These are phyloP conservation scores for Turritopsis dohrnii DNA, from an alignment of 30 jellyfish, hydroid and myxozoan genomes.

Conservation along the genomic window DNA sequence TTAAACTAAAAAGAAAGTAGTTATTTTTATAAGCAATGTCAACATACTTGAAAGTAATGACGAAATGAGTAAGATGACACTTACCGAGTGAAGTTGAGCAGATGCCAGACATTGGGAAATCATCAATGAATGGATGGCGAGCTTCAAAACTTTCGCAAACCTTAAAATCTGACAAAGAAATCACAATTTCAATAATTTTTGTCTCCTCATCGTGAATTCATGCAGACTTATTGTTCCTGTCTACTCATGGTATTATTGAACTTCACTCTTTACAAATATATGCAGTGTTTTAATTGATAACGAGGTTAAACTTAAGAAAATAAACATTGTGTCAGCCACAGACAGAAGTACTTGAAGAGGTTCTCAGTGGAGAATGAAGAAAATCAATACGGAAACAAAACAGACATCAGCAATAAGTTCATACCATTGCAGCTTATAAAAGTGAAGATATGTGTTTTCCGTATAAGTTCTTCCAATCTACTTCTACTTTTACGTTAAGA, in stretches of 20 bases:
- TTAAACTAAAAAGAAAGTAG: neutral
- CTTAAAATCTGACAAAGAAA: neutral
- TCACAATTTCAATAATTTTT: neutral
- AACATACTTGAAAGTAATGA: neutral
- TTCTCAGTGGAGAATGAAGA: too few species aligned
- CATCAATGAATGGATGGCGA: neutral
- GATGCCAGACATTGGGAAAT: neutral
- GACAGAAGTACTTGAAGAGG: neutral
- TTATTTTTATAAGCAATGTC: neutral
- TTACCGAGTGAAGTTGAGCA: neutral
- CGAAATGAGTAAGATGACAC: neutral
- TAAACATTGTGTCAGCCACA: neutral
- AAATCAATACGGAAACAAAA: neutral
- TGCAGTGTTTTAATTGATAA: neutral
- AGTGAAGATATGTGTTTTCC: too few species aligned
- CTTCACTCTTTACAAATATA: neutral
- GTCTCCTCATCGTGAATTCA: neutral
- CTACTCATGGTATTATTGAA: neutral
- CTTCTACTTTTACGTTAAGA: neutral
- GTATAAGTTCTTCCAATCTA: too few species aligned
- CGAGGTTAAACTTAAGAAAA: neutral
- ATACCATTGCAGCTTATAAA: too few species aligned
- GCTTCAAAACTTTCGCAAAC: neutral
- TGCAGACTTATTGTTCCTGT: neutral
- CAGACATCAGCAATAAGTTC: neutral